These are phyloP conservation scores for Craterocephalus amniculus DNA, from an alignment of 2,797 vertebrate genomes.

Conservation along the genomic window DNA sequence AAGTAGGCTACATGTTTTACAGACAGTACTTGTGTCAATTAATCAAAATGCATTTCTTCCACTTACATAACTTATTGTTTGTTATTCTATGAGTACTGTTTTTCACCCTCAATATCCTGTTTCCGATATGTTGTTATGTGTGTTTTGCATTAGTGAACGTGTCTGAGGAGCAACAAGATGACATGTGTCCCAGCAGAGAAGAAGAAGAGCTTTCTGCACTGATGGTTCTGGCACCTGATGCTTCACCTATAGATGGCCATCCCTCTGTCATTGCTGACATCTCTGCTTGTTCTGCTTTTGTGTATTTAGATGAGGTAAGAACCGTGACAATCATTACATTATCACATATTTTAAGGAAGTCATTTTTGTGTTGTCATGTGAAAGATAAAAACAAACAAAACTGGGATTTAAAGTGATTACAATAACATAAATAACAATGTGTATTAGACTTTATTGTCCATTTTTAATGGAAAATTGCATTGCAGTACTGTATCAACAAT, in stretches of 20 bases:
- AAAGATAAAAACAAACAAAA: too few species aligned
- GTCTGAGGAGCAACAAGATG: conserved; percentile 54
- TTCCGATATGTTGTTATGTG: background rate
- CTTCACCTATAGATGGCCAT: conserved; percentile 71
- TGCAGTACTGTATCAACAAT: too few species aligned
- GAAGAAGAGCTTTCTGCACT: conserved; percentile 62
- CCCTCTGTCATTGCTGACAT: conserved; percentile 46
- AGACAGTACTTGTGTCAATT: too few species aligned
- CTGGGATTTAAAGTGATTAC: too few species aligned
- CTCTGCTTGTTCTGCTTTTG: conserved; percentile 80
- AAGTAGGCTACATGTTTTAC: too few species aligned
- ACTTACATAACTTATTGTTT: background rate
- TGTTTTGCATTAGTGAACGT: conserved; percentile 77
- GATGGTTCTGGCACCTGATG: conserved; percentile 72
- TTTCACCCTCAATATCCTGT: background rate
- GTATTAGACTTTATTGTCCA: too few species aligned
- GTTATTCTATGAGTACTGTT: background rate
- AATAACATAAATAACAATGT: too few species aligned
- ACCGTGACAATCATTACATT: background rate
- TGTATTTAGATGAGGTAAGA: conserved; percentile 89
- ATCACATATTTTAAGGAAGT: background rate
- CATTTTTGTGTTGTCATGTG: background rate
- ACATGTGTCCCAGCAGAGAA: conserved; percentile 49
- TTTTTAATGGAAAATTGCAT: too few species aligned
- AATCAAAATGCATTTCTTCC: too few species aligned